phyloP scores from a whole-genome alignment of 2,888 invertebrate species.

The Dysmachus trigonus region DNA sequence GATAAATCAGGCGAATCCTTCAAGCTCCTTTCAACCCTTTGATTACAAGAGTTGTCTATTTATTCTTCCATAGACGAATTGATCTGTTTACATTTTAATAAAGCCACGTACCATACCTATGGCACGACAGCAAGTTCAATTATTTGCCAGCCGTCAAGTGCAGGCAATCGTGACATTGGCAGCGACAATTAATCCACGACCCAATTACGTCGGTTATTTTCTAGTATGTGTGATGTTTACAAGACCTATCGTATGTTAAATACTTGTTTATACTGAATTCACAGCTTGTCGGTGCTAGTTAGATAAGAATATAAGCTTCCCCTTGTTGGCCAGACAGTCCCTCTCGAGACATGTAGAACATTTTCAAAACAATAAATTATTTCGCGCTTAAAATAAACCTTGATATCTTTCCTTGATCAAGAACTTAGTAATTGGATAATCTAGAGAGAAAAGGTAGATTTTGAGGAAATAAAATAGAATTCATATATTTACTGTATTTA shows the following conservation, averaged over 20 bases:
- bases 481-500: no score
- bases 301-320: not conserved
- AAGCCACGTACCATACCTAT: not conserved
- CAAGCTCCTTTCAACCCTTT: not conserved
- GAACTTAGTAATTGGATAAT: not conserved
- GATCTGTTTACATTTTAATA: slow-evolving; percentile 23
- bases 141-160: slow-evolving; percentile 11
- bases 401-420: not conserved
- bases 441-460: not conserved
- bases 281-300: not conserved
- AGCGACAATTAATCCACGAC: slow-evolving; percentile 11
- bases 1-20: not conserved
- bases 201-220: slow-evolving; percentile 9
- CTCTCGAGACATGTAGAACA: not conserved
- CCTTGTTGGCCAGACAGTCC: not conserved
- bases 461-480: not conserved
- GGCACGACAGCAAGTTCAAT: slow-evolving; percentile 4
- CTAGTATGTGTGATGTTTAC: slow-evolving; percentile 7
- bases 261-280: not conserved
- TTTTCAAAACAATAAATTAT: not conserved
- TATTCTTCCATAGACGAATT: not conserved
- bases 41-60: not conserved
- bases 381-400: not conserved
- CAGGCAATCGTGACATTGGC: slow-evolving; percentile 14
- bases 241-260: not conserved